A percentile compares a stretch with the other conserved stretches of the same genome.
Evolutionary conservation across 2,797 vertebrate species (phyloP).

Genomic region (Hybognathus amarus): DNA sequence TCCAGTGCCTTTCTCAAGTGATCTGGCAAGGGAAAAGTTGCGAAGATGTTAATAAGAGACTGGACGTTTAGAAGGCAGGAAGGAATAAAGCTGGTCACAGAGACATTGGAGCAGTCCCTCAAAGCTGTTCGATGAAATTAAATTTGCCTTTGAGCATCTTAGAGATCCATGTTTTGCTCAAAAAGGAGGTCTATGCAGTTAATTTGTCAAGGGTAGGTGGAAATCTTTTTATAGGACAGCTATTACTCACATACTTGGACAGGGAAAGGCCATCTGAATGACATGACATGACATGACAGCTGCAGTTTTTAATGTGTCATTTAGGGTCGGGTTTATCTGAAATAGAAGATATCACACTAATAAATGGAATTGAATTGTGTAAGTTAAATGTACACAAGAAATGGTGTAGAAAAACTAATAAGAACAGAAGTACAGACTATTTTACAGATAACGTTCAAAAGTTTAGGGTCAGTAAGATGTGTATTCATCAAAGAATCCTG

Average conservation of each 20-base stretch:
- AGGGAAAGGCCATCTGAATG: not conserved
- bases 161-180: not conserved
- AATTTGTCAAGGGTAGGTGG: conserved; percentile 13
- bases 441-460: too few relatives aligned
- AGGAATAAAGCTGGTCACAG: conserved; percentile 25
- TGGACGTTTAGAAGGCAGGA: conserved; percentile 13
- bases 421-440: not conserved
- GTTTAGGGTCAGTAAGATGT: too few relatives aligned
- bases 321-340: not conserved
- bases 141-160: conserved; percentile 8
- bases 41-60: conserved; percentile 45
- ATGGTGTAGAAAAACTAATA: not conserved
- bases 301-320: not conserved
- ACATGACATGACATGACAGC: not conserved
- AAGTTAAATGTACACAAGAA: not conserved
- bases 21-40: conserved; percentile 34
- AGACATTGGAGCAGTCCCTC: conserved; percentile 6
- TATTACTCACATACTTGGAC: not conserved
- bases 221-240: conserved; percentile 16
- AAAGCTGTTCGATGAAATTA: not conserved
- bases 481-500: too few relatives aligned
- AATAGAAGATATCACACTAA: not conserved
- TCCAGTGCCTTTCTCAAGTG: conserved; percentile 33
- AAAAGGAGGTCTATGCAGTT: conserved; percentile 8
- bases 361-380: not conserved